Base-by-base conservation (phyloP, 2,888 invertebrate species). In the Pegoplata infirma region DNA sequence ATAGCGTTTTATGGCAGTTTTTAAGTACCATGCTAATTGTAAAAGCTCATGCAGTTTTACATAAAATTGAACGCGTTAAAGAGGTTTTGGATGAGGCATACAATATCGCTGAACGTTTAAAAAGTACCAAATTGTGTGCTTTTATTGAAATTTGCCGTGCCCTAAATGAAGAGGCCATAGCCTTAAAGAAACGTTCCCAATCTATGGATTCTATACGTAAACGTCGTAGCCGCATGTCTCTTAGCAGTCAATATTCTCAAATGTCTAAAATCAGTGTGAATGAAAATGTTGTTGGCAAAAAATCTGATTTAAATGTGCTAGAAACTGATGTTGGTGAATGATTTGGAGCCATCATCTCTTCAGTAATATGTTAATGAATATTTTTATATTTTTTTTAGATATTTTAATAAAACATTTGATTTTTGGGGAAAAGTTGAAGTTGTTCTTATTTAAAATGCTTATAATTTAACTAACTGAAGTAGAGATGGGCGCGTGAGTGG, bases 1-100 rank as follows among this genome's bases (percentile, higher is more conserved):
- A 85, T 16, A 87, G 86, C 21, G 76, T 80, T 3, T 81, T 87
- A 10, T 88, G 88, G 88, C 81, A 83, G 19, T 86, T 88, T 14
- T 78, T 87, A 0, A 82, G 85, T 53, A 81, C 83, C 2, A 83
- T 88, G 82, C 12, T 85, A 8, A 81, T 84, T 66, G 85, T 85
- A 23, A 87, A 88, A 58, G 83, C 87, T 2, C 85, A 88, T 68
- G 86, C 87, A 0, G 81, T 85, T 1, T 82, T 87, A 2, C 84
- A 84, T 49, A 87, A 87, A 68, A 83, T 84, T 17, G 88, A 88
- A 59, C 85, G 85, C 0, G 84, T 84, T 63, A 82, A 83, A n/a
- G 86, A 86, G 4, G 84, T 83, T 0, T 80, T 88, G 2, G 83
- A 84, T 2, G 81, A 76, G 5, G 86, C 87, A n/a, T 81, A 78